A percentile compares a stretch with the other conserved stretches of the same genome.
Conservation (phyloP, 2,797 vertebrate genomes). For the Hybognathus amarus region DNA sequence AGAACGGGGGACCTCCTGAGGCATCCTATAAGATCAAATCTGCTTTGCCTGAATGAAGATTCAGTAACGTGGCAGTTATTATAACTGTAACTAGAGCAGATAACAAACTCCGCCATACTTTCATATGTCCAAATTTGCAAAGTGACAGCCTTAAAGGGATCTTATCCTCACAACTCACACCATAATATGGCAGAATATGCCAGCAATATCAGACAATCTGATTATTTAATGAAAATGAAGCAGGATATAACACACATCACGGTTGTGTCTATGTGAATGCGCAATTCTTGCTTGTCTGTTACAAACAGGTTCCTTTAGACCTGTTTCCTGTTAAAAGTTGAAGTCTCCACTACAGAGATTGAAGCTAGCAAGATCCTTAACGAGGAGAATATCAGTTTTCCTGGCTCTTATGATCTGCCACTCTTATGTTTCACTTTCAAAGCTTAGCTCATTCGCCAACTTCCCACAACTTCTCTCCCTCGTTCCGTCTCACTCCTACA, state of each 20-base stretch:
- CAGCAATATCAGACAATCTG: not conserved
- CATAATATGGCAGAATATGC: not conserved
- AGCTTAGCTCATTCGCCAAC: constrained; percentile 81
- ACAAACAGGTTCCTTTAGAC: constrained; percentile 78
- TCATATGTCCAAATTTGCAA: not conserved
- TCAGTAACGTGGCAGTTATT: constrained; percentile 9
- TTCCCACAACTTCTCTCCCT: constrained; percentile 60
- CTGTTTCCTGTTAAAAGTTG: constrained; percentile 92
- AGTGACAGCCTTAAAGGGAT: not conserved
- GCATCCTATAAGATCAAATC: constrained; percentile 9
- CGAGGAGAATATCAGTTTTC: constrained; percentile 91
- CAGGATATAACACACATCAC: not conserved
- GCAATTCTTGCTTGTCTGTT: constrained; percentile 26
- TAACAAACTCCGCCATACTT: not conserved
- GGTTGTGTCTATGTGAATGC: not conserved
- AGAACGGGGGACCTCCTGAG: not conserved
- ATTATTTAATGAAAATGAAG: constrained; percentile 14
- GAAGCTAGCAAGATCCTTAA: constrained; percentile 77
- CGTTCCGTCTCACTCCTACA: not conserved
- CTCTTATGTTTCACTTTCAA: constrained; percentile 92
- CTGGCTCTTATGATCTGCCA: constrained; percentile 88
- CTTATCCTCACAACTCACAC: not conserved
- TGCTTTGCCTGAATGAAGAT: constrained; percentile 3
- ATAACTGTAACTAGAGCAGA: constrained; percentile 13
- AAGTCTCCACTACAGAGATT: constrained; percentile 88